These are phyloP conservation scores for Galendromus occidentalis DNA, from an alignment of 1,140 invertebrate species.

Conservation along the genomic window DNA sequence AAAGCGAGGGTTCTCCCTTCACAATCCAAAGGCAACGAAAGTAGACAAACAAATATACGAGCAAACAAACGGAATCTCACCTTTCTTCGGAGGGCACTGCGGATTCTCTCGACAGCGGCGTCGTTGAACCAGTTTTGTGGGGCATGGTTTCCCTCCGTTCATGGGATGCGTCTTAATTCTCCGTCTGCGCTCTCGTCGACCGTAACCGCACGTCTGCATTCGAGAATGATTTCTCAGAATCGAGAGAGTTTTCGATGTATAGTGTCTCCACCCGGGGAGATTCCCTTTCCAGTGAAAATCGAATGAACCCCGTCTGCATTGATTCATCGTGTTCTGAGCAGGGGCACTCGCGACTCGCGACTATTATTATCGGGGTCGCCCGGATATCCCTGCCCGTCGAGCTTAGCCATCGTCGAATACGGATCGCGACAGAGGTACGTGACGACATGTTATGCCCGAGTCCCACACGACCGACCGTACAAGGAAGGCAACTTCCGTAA, in stretches of 20 bases:
- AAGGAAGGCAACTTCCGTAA: not conserved
- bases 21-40: no score
- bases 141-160: conserved; percentile 48
- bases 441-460: not conserved
- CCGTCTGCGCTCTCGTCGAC: conserved; percentile 26
- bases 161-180: conserved; percentile 35
- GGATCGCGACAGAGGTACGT: not conserved
- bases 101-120: conserved; percentile 26
- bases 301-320: no score
- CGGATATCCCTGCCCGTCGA: not conserved
- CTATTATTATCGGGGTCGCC: not conserved
- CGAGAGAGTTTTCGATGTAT: no score
- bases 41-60: no score
- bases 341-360: not conserved
- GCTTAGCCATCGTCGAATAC: not conserved
- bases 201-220: conserved; percentile 39
- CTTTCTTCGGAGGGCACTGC: conserved; percentile 20
- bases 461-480: not conserved
- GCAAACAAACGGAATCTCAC: no score
- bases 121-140: conserved; percentile 30
- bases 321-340: no score
- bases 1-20: no score
- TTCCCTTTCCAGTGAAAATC: no score
- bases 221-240: no score
- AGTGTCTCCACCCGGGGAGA: no score